A percentile compares a stretch with the other conserved stretches of the same genome.
These are phyloP conservation scores for Hydroisotoma schaefferi DNA, from an alignment of 2,888 invertebrate genomes.

Conservation along the genomic window DNA sequence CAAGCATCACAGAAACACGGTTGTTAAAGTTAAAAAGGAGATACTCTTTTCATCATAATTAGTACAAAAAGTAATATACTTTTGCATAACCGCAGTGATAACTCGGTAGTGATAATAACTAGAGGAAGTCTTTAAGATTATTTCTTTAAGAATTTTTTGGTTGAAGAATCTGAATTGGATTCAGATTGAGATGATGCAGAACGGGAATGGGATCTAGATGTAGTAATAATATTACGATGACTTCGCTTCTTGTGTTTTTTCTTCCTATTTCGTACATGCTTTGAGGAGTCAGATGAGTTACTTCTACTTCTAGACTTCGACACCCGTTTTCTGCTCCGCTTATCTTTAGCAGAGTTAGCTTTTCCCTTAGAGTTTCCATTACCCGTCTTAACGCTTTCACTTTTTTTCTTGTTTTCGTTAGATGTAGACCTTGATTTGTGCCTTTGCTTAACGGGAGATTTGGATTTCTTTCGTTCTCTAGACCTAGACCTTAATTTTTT, in stretches of 20 bases:
- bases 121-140: too few species aligned
- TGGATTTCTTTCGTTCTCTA: not conserved
- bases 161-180: too few species aligned
- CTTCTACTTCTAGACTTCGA: slow-evolving; percentile 1
- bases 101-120: too few species aligned
- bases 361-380: not conserved
- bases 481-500: not conserved
- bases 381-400: not conserved
- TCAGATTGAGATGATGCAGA: too few species aligned
- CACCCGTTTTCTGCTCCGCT: not conserved
- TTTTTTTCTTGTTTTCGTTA: not conserved
- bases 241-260: slow-evolving; percentile 5
- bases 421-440: not conserved
- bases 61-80: too few species aligned
- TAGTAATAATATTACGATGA: not conserved
- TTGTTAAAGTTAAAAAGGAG: too few species aligned
- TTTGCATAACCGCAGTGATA: too few species aligned
- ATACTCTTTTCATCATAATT: too few species aligned
- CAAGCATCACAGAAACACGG: too few species aligned
- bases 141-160: too few species aligned
- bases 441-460: too few species aligned
- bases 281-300: not conserved
- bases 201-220: not conserved
- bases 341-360: not conserved
- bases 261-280: not conserved